Conservation (phyloP, 2,113 vertebrate species). For the Nannobrachium achirus region DNA sequence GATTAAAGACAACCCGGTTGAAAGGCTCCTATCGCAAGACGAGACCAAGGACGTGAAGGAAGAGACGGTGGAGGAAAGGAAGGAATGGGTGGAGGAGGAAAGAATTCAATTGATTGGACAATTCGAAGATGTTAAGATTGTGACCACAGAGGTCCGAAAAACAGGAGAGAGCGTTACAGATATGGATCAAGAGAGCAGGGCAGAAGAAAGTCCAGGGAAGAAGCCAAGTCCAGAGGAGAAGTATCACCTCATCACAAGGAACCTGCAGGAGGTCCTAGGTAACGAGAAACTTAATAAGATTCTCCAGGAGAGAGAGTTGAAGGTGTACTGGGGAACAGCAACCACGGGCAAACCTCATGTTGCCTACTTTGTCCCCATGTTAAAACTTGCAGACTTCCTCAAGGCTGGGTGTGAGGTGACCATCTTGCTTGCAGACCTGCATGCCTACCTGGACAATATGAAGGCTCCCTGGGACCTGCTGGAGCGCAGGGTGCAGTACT, state of each 20-base stretch:
- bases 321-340: constrained; percentile 95
- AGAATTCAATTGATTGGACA: too few species aligned
- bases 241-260: constrained; percentile 89
- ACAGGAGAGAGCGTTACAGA: too few species aligned
- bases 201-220: constrained; percentile 81
- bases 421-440: constrained; percentile 94
- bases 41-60: too few species aligned
- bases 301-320: constrained; percentile 89
- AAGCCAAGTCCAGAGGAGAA: constrained; percentile 86
- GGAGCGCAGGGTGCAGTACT: constrained; percentile 91
- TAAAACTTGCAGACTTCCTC: constrained; percentile 96
- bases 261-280: constrained; percentile 96
- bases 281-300: constrained; percentile 91
- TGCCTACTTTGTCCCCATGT: constrained; percentile 98
- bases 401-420: constrained; percentile 98
- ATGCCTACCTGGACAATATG: constrained; percentile 98
- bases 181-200: constrained; percentile 73
- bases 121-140: too few species aligned
- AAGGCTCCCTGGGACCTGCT: constrained; percentile 98
- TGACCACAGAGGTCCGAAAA: too few species aligned
- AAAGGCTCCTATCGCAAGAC: too few species aligned
- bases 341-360: constrained; percentile 97
- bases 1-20: too few species aligned
- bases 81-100: too few species aligned
- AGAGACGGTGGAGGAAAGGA: too few species aligned